Conservation (phyloP, 2,888 invertebrate species). For the Cephus nigrinus region DNA sequence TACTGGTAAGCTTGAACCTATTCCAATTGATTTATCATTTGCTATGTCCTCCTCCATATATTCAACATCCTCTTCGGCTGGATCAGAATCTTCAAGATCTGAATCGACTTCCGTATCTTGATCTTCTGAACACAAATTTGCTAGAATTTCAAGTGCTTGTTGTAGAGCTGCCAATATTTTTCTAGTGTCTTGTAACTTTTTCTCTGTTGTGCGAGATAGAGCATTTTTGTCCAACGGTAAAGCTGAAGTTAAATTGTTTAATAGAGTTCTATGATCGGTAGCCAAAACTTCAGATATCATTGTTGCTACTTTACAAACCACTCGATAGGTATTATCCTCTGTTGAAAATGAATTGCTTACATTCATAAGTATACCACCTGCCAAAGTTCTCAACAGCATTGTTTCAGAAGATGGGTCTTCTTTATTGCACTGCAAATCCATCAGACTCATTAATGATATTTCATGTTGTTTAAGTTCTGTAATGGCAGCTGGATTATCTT, state of each 20-base stretch:
- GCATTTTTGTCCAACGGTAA: slow-evolving; percentile 67
- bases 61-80: slow-evolving; percentile 60
- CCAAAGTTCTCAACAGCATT: slow-evolving; percentile 70
- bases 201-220: slow-evolving; percentile 66
- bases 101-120: slow-evolving; percentile 63
- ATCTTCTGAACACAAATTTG: slow-evolving; percentile 77
- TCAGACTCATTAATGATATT: slow-evolving; percentile 46
- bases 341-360: slow-evolving; percentile 55
- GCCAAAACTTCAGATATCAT: slow-evolving; percentile 70
- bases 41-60: slow-evolving; percentile 49
- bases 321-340: slow-evolving; percentile 33
- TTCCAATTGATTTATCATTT: slow-evolving; percentile 56
- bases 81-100: slow-evolving; percentile 65
- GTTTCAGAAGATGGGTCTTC: slow-evolving; percentile 66
- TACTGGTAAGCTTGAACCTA: slow-evolving; percentile 68
- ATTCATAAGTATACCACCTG: slow-evolving; percentile 72
- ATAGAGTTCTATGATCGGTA: slow-evolving; percentile 69
- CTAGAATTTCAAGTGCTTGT: slow-evolving; percentile 76
- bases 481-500: slow-evolving; percentile 75
- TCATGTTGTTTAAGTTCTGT: slow-evolving; percentile 69
- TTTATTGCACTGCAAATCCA: slow-evolving; percentile 61
- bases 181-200: slow-evolving; percentile 68
- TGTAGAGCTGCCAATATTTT: slow-evolving; percentile 76
- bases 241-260: slow-evolving; percentile 68
- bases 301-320: slow-evolving; percentile 67